Evolutionary conservation across 2,888 invertebrate species (phyloP).

Genomic region (Volucella bombylans): DNA sequence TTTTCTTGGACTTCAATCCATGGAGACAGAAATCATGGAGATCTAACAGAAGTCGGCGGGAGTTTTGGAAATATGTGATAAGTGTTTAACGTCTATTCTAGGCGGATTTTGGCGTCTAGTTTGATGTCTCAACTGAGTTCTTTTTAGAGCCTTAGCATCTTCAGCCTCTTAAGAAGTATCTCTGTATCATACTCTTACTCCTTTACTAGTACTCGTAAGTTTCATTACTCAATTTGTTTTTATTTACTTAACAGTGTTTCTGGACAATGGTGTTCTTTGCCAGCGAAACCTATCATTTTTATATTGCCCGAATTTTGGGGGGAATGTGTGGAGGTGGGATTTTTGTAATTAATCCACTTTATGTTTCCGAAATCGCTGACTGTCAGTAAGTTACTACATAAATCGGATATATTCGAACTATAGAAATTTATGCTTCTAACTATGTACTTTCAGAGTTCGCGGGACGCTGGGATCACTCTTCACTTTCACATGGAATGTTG

Average conservation of each 20-base stretch:
- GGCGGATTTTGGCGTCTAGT: no score
- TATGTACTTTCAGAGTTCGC: slow-evolving; percentile 78
- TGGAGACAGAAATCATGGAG: no score
- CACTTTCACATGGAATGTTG: slow-evolving; percentile 79
- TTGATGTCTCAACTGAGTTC: no score
- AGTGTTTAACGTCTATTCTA: no score
- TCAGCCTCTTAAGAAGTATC: not conserved
- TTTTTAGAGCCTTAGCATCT: not conserved
- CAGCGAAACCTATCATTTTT: slow-evolving; percentile 78
- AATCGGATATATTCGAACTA: not conserved
- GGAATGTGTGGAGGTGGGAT: slow-evolving; percentile 81
- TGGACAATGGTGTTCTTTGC: slow-evolving; percentile 80
- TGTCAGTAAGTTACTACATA: slow-evolving; percentile 77
- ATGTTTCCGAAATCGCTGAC: slow-evolving; percentile 81
- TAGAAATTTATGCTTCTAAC: not conserved
- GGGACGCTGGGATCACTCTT: slow-evolving; percentile 79
- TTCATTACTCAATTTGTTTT: not conserved
- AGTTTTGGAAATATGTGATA: no score
- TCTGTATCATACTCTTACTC: not conserved
- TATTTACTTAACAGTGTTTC: slow-evolving; percentile 75
- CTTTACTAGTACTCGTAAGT: not conserved
- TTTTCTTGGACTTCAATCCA: no score
- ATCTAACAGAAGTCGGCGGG: no score
- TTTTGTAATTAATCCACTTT: slow-evolving; percentile 79
- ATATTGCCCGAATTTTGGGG: slow-evolving; percentile 78